These are phyloP conservation scores for Spilogale gracilis DNA, from an alignment of 2,113 vertebrate species.

Conservation along the genomic window DNA sequence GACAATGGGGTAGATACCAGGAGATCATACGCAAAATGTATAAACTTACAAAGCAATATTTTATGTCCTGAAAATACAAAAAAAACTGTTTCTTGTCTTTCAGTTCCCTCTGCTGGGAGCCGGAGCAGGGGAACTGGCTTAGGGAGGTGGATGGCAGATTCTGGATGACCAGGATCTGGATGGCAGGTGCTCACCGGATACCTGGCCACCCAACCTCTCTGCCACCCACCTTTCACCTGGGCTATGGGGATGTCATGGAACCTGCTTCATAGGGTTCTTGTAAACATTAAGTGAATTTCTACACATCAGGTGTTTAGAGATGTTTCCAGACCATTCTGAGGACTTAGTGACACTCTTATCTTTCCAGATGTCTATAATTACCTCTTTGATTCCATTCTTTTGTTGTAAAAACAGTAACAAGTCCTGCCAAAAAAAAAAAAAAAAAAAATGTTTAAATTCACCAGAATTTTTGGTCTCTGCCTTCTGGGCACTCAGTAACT, in stretches of 20 bases:
- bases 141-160: neutral
- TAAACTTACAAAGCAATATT: neutral
- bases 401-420: neutral
- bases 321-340: neutral
- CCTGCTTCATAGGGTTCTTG: neutral
- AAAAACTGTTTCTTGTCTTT: neutral
- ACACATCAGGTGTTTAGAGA: neutral
- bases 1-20: neutral
- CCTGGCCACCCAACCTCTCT: fast-evolving
- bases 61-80: neutral
- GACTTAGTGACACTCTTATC: neutral
- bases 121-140: neutral
- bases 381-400: neutral
- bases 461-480: neutral
- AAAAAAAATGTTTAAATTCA: neutral
- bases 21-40: neutral
- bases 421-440: neutral
- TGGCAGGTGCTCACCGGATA: fast-evolving
- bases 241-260: neutral
- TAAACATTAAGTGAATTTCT: neutral
- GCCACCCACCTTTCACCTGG: neutral
- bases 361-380: neutral
- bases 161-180: neutral
- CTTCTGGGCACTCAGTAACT: neutral
- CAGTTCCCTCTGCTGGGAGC: neutral